phyloP scores from a whole-genome alignment of 2,113 vertebrate genomes.

The Perca flavescens region DNA sequence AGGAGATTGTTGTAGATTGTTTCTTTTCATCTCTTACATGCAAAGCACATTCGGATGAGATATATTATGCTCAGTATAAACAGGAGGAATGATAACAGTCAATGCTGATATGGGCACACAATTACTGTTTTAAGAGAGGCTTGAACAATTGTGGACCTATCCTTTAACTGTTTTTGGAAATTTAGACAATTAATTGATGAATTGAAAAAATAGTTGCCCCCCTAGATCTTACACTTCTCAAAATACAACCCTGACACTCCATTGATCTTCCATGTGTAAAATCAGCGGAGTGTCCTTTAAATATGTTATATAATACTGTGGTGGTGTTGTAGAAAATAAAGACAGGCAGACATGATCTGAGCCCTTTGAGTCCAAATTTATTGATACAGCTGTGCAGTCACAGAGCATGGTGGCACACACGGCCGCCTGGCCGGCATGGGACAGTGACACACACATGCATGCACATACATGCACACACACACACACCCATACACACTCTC shows the following conservation, averaged over 20 bases:
- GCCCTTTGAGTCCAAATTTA: constrained; percentile 88
- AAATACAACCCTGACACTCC: background rate
- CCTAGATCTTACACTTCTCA: background rate
- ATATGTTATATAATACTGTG: background rate
- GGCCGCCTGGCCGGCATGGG: constrained; percentile 72
- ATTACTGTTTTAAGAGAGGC: background rate
- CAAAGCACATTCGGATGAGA: background rate
- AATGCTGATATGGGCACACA: background rate
- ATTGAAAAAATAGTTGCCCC: background rate
- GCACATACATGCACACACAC: constrained; percentile 21
- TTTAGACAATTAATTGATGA: background rate
- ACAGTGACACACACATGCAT: constrained; percentile 66
- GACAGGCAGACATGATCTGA: constrained; percentile 84
- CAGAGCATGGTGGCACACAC: constrained; percentile 80
- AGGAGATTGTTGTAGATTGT: no score
- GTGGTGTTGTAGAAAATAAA: constrained; percentile 62
- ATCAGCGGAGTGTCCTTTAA: background rate
- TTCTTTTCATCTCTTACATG: no score
- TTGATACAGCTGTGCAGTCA: constrained; percentile 86
- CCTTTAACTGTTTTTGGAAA: background rate
- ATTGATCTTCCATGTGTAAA: background rate
- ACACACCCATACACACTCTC: constrained; percentile 3
- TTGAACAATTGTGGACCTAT: background rate
- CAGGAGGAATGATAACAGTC: background rate
- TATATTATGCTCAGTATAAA: background rate